A percentile compares a stretch with the other conserved stretches of the same genome.
Conservation (phyloP, 2,113 vertebrate species). For the Indicator maculatus region DNA sequence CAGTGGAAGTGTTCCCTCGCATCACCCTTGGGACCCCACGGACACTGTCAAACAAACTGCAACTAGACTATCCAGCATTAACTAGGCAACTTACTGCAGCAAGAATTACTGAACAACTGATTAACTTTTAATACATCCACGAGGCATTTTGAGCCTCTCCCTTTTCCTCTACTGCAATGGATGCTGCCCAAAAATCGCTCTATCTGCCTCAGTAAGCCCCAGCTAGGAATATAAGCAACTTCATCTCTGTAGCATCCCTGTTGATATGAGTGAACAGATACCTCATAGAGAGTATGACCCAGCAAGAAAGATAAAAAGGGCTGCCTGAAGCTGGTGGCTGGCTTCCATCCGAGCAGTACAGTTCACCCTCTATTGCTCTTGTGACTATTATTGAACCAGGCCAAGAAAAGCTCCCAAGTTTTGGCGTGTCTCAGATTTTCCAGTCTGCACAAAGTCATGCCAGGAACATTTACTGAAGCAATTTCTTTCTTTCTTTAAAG, state of each 20-base stretch:
- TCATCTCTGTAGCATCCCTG: not conserved
- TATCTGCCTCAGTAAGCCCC: not conserved
- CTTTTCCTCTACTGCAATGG: not conserved
- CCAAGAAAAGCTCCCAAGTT: slow-evolving; percentile 61
- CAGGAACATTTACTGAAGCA: slow-evolving; percentile 64
- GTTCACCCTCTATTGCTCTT: slow-evolving; percentile 66
- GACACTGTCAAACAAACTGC: not conserved
- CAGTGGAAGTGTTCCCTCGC: not conserved
- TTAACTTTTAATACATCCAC: not conserved
- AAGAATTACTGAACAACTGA: not conserved
- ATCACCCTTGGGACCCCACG: not conserved
- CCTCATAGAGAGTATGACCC: not conserved
- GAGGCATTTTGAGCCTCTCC: not conserved
- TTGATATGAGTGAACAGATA: not conserved
- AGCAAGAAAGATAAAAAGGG: slow-evolving; percentile 27
- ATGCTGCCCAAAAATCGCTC: not conserved
- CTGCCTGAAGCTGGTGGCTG: slow-evolving; percentile 32
- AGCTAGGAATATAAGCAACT: not conserved
- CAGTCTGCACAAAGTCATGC: slow-evolving; percentile 59
- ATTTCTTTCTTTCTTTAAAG: slow-evolving; percentile 44
- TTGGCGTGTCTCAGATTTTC: slow-evolving; percentile 64
- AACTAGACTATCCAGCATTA: not conserved
- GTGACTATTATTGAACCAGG: slow-evolving; percentile 35
- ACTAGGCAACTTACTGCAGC: not conserved
- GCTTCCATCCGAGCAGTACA: slow-evolving; percentile 36